Base-by-base conservation (phyloP, 2,113 vertebrate genomes). In the Muntiacus muntjak region DNA sequence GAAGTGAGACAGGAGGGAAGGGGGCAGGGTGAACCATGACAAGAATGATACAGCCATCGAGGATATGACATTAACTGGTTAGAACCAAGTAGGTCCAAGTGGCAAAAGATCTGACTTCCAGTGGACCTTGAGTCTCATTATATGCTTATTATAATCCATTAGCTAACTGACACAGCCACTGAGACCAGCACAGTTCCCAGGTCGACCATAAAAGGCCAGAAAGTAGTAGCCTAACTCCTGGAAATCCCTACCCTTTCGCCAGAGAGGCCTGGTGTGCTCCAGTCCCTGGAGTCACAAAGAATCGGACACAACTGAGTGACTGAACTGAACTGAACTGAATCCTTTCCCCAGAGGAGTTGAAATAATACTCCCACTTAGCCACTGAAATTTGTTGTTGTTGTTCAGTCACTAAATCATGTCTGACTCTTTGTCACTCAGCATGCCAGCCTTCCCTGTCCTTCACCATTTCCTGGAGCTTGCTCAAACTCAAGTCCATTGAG, bases 51-150 rank as follows among this genome's bases (percentile, higher is more conserved):
- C 30, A 52, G 47, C 45, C 45, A 0, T 33, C 5, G 9, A 50
- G 45, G 45, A 3, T 6, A 11, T 13, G 71, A 74, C 71, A 43
- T 50, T 19, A 33, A 33, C 78, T 33, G 45, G 45, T 33, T 12
- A 50, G 78, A 81, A 12, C 16, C 47, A 23, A n/a, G 21, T 7
- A 13, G 47, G 47, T 21, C 79, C 79, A n/a, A 50, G 30, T 1
- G 1, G 30, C 50, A 19, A 33, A 2, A 52, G 17, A 5, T 12
- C 0, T n/a, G 30, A 3, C 47, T 82, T 13, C 30, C 17, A 23
- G 79, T 13, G 30, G 47, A n/a, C 3, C 47, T 52, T 12, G 28
- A 21, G 78, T 19, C 16, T 52, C 28, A 3, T 13, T 50, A 30
- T 33, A 21, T 1, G 47, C 47, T 12, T 50, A 21, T 11, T 52